A percentile compares a stretch with the other conserved stretches of the same genome.
Evolutionary conservation across 2,888 invertebrate species (phyloP).

Genomic region (Acrocyrtus sp.): DNA sequence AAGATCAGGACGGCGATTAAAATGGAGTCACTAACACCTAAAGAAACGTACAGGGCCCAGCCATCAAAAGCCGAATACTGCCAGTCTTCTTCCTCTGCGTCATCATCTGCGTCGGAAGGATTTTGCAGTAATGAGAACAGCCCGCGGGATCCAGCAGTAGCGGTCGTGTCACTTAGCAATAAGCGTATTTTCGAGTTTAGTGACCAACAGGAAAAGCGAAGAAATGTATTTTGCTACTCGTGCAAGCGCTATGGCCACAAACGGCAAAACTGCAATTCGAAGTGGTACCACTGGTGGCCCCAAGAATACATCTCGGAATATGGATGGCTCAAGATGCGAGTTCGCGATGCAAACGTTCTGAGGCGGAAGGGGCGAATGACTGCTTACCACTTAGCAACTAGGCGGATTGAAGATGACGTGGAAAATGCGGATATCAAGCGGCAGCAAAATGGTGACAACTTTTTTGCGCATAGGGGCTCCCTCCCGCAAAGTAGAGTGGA

Average conservation of each 20-base stretch:
- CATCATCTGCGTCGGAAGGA: neutral
- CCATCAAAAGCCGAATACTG: too few species aligned
- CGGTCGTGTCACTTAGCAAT: too few species aligned
- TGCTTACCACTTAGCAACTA: neutral
- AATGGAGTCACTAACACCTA: too few species aligned
- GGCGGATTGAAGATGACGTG: constrained; percentile 9
- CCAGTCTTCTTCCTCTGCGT: neutral
- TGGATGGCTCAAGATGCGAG: constrained; percentile 14
- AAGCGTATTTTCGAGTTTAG: too few species aligned
- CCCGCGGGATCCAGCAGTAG: too few species aligned
- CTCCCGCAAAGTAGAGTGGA: neutral
- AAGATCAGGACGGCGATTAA: too few species aligned
- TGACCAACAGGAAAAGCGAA: too few species aligned
- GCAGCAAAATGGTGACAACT: too few species aligned
- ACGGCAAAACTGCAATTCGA: neutral
- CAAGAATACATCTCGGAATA: neutral
- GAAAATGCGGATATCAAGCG: constrained; percentile 7
- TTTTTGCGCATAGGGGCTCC: too few species aligned
- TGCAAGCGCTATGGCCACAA: constrained; percentile 28
- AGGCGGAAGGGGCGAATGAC: neutral
- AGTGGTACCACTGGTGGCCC: constrained; percentile 35
- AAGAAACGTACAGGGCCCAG: too few species aligned
- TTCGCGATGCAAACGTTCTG: neutral
- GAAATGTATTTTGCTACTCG: constrained; percentile 17
- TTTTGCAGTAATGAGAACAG: neutral